Base-by-base conservation (phyloP, 2,113 vertebrate species). In the Lepisosteus osseus region DNA sequence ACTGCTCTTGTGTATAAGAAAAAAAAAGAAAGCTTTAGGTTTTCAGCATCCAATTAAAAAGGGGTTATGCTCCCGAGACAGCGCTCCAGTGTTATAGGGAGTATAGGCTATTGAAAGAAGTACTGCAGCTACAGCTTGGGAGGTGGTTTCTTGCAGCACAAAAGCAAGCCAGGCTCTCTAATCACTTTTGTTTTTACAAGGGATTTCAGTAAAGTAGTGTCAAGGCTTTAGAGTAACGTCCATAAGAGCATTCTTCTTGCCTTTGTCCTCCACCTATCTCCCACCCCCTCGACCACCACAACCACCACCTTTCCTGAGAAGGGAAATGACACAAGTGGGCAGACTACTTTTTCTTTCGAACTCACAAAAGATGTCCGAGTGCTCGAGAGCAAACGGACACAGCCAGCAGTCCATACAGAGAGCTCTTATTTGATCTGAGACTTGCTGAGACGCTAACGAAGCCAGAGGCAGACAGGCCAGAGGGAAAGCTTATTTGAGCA, bases 401-500 rank as follows among this genome's bases (percentile, higher is more conserved):
- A 72, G 69, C 64, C 69, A 63, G 43, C 15, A 76, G 68, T 13
- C 67, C 68, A 45, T 0, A 84, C 8, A 70, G 51, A 59, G 75
- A 67, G 70, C 76, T 80, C 78, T 68, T 63, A 77, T 78, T 61
- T 79, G 57, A 81, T 72, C 72, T 73, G 62, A 76, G 73, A 70
- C 80, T 77, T 78, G 70, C 40, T 76, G 65, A 85, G 74, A 83
- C 71, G 15, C 76, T 80, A 85, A 84, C 0, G 29, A 74, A 79
- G 72, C 54, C 68, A 70, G 75, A 75, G 74, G 76, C 66, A 84
- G 72, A 83, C 42, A 72, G 75, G 65, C 74, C 77, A 73, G 74
- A 71, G 77, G 74, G 80, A 84, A 78, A 84, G 2, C 69, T 62
- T 76, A 72, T 82, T 87, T 79, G 77, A 80, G 79, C 75, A 82